These are phyloP conservation scores for Hylaeus volcanicus DNA, from an alignment of 1,140 invertebrate genomes.

Conservation along the genomic window DNA sequence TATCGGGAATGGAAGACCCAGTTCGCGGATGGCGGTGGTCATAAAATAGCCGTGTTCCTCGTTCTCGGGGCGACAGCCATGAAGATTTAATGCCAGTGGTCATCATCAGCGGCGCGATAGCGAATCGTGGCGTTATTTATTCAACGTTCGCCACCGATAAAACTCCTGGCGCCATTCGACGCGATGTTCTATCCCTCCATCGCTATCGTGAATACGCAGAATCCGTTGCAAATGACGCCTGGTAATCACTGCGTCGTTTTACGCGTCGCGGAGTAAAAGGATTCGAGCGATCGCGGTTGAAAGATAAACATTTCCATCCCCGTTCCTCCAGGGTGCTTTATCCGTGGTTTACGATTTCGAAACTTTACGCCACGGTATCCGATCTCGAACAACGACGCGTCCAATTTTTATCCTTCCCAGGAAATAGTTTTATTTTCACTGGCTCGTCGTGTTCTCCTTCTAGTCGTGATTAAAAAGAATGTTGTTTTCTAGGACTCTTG, in stretches of 20 bases:
- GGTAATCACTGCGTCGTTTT: not conserved
- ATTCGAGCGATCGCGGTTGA: not conserved
- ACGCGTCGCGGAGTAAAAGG: not conserved
- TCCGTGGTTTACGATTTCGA: constrained; percentile 7
- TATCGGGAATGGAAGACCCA: not conserved
- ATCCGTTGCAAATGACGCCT: constrained; percentile 3
- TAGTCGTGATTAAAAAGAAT: too few species aligned
- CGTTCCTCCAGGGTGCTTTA: not conserved
- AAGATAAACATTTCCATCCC: not conserved
- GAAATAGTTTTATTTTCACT: too few species aligned
- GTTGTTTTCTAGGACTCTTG: too few species aligned
- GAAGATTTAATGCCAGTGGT: constrained; percentile 15
- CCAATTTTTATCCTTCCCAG: too few species aligned
- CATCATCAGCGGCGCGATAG: not conserved
- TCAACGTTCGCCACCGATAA: not conserved
- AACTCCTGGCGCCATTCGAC: not conserved
- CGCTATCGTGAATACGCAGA: not conserved
- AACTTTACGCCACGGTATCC: not conserved
- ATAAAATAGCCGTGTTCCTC: not conserved
- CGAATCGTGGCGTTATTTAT: constrained; percentile 7
- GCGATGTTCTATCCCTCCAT: not conserved
- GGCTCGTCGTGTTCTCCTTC: too few species aligned
- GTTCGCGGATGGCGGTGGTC: not conserved
- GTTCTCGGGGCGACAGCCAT: not conserved
- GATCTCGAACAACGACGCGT: too few species aligned